A percentile compares a stretch with the other conserved stretches of the same genome.
Conservation (phyloP, 2,113 vertebrate genomes). For the Xiphophorus hellerii region DNA sequence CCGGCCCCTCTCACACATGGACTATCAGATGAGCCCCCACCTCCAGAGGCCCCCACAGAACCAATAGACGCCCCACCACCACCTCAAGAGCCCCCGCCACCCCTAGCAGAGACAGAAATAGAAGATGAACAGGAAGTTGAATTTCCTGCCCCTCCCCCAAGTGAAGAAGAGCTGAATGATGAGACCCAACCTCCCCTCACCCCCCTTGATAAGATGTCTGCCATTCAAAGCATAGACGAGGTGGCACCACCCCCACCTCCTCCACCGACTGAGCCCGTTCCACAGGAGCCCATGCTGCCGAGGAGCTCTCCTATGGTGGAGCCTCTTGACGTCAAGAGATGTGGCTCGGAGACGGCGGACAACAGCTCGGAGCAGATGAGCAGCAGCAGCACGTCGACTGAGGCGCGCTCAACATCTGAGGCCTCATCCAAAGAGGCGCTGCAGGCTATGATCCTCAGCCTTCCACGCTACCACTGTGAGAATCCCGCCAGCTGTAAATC, state of each 20-base stretch:
- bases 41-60: slow-evolving; percentile 51
- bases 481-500: slow-evolving; percentile 96
- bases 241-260: slow-evolving; percentile 20
- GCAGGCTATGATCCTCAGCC: slow-evolving; percentile 97
- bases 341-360: slow-evolving; percentile 85
- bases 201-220: slow-evolving; percentile 70
- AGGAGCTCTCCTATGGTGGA: slow-evolving; percentile 57
- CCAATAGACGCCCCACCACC: slow-evolving; percentile 58
- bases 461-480: slow-evolving; percentile 97
- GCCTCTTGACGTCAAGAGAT: slow-evolving; percentile 78
- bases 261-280: slow-evolving; percentile 32
- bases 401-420: slow-evolving; percentile 89
- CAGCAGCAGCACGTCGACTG: slow-evolving; percentile 92
- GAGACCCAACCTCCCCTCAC: slow-evolving; percentile 63
- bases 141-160: slow-evolving; percentile 80
- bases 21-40: slow-evolving; percentile 39
- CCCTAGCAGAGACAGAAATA: slow-evolving; percentile 55
- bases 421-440: slow-evolving; percentile 92
- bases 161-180: slow-evolving; percentile 73
- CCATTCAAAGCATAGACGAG: slow-evolving; percentile 66
- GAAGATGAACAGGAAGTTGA: slow-evolving; percentile 67
- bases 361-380: slow-evolving; percentile 91
- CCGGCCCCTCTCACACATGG: slow-evolving; percentile 1
- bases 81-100: slow-evolving; percentile 69
- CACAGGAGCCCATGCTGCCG: slow-evolving; percentile 26